These are phyloP conservation scores for Blera fallax DNA, from an alignment of 2,888 invertebrate genomes.

Conservation along the genomic window DNA sequence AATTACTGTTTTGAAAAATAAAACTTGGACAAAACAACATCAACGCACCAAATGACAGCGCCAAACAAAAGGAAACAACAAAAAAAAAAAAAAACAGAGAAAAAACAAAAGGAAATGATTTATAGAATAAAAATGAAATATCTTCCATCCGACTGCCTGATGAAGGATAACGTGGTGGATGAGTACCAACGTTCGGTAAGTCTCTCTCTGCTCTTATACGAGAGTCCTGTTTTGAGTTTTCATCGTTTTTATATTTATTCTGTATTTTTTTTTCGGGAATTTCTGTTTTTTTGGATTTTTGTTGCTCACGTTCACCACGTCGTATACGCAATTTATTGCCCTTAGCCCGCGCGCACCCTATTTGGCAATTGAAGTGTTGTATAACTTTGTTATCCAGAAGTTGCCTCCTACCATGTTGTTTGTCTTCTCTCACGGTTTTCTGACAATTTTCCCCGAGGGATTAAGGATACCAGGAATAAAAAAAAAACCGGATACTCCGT, in stretches of 20 bases:
- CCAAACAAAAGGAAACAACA: slow-evolving; percentile 26
- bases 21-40: slow-evolving; percentile 2
- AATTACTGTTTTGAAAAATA: slow-evolving; percentile 34
- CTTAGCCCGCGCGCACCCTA: slow-evolving; percentile 17
- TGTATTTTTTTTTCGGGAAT: neutral
- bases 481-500: slow-evolving; percentile 10
- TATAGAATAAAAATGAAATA: slow-evolving; percentile 61
- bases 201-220: neutral
- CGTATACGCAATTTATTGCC: slow-evolving; percentile 64
- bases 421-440: slow-evolving; percentile 23
- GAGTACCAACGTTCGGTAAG: slow-evolving; percentile 1
- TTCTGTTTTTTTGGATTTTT: slow-evolving; percentile 2
- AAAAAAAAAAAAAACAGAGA: neutral
- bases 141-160: slow-evolving; percentile 52
- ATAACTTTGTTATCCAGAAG: slow-evolving; percentile 43
- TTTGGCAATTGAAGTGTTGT: slow-evolving; percentile 50
- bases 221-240: slow-evolving; percentile 37
- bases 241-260: neutral
- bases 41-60: slow-evolving; percentile 5
- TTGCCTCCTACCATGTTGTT: neutral
- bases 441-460: slow-evolving; percentile 36
- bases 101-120: slow-evolving; percentile 40
- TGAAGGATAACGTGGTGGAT: slow-evolving; percentile 51
- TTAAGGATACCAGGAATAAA: slow-evolving; percentile 13
- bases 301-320: slow-evolving; percentile 54